Evolutionary conservation across 2,888 invertebrate genomes (phyloP).

Genomic region (Lomographa bimaculata): DNA sequence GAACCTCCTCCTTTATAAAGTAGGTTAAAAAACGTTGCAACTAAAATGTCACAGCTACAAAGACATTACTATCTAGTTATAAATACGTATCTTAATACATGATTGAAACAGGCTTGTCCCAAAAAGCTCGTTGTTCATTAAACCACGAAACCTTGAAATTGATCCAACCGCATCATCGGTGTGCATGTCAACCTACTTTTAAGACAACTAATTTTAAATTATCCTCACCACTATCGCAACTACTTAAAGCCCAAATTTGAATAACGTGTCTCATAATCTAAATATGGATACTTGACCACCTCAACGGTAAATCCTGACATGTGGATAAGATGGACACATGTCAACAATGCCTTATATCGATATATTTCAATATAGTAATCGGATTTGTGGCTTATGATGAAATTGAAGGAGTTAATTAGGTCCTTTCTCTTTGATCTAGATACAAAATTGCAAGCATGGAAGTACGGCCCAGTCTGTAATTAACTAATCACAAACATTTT

Average conservation of each 20-base stretch:
- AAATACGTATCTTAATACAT: too few relatives aligned
- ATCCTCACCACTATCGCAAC: slow-evolving; percentile 21
- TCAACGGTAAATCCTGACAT: slow-evolving; percentile 38
- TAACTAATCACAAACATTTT: too few relatives aligned
- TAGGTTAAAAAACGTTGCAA: too few relatives aligned
- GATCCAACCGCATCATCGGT: slow-evolving; percentile 72
- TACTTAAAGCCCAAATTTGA: slow-evolving; percentile 28
- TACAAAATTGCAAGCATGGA: too few relatives aligned
- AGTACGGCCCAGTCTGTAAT: too few relatives aligned
- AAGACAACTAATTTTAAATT: slow-evolving; percentile 26
- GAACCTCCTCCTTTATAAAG: too few relatives aligned
- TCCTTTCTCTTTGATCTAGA: slow-evolving; percentile 2
- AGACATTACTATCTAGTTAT: too few relatives aligned
- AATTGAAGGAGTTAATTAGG: background rate
- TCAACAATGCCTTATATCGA: slow-evolving; percentile 42
- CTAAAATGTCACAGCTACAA: too few relatives aligned
- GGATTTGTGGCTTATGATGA: slow-evolving; percentile 26
- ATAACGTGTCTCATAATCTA: slow-evolving; percentile 6
- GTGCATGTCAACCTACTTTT: slow-evolving; percentile 62
- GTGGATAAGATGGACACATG: slow-evolving; percentile 47
- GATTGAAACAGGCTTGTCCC: slow-evolving; percentile 31
- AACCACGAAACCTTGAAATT: slow-evolving; percentile 74
- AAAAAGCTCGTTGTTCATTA: slow-evolving; percentile 49
- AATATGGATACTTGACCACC: slow-evolving; percentile 30
- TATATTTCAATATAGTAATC: slow-evolving; percentile 30